phyloP scores from a whole-genome alignment of 2,888 invertebrate genomes.

The Monoplex corrugatus region DNA sequence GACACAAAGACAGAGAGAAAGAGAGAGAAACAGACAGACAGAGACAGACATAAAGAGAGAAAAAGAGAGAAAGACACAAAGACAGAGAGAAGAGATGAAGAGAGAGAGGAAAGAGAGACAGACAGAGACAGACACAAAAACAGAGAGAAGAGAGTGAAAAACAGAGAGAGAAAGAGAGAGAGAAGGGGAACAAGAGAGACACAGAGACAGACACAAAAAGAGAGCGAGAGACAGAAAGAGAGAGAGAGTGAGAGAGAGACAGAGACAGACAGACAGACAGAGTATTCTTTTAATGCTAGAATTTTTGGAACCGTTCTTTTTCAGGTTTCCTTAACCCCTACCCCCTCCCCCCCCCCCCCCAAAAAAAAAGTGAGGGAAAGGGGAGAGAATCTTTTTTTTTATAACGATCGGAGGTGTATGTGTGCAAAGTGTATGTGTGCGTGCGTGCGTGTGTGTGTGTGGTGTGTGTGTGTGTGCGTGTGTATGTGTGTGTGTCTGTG shows the following conservation, averaged over 20 bases:
- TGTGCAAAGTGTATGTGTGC: too few relatives aligned
- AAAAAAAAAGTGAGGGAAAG: not conserved
- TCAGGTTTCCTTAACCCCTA: not conserved
- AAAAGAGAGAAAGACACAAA: not conserved
- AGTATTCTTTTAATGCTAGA: too few relatives aligned
- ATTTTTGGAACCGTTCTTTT: too few relatives aligned
- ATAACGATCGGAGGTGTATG: too few relatives aligned
- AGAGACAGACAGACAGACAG: not conserved
- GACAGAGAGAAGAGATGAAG: constrained; percentile 5
- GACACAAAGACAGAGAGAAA: not conserved
- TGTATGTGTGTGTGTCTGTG: too few relatives aligned
- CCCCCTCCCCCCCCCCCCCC: not conserved
- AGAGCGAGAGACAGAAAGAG: not conserved
- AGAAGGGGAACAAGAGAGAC: not conserved
- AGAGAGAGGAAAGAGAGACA: not conserved
- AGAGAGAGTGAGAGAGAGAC: not conserved
- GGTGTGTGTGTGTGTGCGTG: too few relatives aligned
- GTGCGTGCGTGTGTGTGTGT: too few relatives aligned
- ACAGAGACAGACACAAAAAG: not conserved
- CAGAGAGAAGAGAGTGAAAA: not conserved
- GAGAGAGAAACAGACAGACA: not conserved
- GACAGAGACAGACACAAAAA: not conserved
- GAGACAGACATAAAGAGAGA: not conserved
- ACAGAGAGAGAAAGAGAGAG: not conserved
- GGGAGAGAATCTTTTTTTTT: too few relatives aligned